Conservation (phyloP, 2,888 invertebrate genomes). For the Lamproptera curius region DNA sequence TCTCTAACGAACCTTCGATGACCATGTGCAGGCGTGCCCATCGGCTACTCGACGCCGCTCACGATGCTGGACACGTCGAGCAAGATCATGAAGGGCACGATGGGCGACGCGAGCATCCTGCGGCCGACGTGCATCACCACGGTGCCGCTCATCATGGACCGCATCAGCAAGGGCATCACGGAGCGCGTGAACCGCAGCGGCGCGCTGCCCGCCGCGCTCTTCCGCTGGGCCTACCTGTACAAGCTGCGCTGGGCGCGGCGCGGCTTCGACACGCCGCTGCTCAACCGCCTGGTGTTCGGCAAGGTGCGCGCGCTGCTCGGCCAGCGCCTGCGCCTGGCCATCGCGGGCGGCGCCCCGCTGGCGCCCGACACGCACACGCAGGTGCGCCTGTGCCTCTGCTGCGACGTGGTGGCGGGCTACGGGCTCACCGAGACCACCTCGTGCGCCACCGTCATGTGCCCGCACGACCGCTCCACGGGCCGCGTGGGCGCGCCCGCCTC, state of each 20-base stretch:
- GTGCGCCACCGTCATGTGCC: conserved; percentile 91
- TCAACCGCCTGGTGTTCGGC: conserved; percentile 67
- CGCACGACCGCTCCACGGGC: conserved; percentile 84
- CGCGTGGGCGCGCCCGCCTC: conserved; percentile 93
- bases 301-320: conserved; percentile 87
- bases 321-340: conserved; percentile 91
- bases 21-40: conserved; percentile 87
- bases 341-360: conserved; percentile 97
- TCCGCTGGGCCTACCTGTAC: conserved; percentile 96
- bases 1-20: no score
- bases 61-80: conserved; percentile 96
- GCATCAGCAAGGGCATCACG: conserved; percentile 97
- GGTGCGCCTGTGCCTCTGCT: conserved; percentile 88
- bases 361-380: conserved; percentile 97
- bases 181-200: conserved; percentile 94
- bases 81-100: conserved; percentile 96
- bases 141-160: conserved; percentile 98
- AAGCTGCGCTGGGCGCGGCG: conserved; percentile 91
- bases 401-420: conserved; percentile 94
- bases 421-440: conserved; percentile 98
- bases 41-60: conserved; percentile 97
- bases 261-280: conserved; percentile 89
- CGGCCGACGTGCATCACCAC: conserved; percentile 96
- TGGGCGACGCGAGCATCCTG: conserved; percentile 95
- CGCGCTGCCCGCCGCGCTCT: conserved; percentile 87